Base-by-base conservation (phyloP, 1,140 invertebrate species). In the Drosophila melanica region DNA sequence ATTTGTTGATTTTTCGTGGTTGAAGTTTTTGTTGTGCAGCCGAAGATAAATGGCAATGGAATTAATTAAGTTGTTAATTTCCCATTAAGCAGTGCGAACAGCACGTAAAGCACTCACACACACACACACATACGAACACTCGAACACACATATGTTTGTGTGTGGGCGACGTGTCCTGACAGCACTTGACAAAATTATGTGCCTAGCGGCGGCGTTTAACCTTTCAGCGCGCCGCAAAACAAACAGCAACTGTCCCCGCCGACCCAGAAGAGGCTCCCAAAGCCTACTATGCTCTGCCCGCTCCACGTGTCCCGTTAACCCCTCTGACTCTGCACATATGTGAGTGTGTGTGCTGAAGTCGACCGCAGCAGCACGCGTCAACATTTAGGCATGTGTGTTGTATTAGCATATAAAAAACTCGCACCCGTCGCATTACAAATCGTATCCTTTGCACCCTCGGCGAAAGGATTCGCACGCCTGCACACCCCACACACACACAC, bases 21-120 rank as follows among this genome's bases (percentile, higher is more conserved):
- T 75, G 79, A 72, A 81, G 67, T 75, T 89, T 70, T 50, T 53
- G 59, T 54, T 30, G 66, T 37, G 75, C 51, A 55, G 51, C 62
- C 81, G 70, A 90, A 90, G 85, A 90, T 90, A 85, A 90, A 90
- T 90, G 85, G 85, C 85, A 90, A 76, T 72, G 78, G 69, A 85
- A 90, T 90, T 90, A 90, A 90, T 90, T 90, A 90, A 90, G 85
- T 90, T 90, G 85, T 90, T 90, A 90, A 90, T 90, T 90, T 85
- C 78, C 86, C 86, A 90, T 90, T 90, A 90, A 75, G 76, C 82
- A 89, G 68, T 62, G 54, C 62, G 58, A 68, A 41, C 51, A 69
- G 63, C 79, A 89, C 73, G 73, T 89, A 84, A 75, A 60, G 50
- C 45, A 70, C 76, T 68, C 63, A 77, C 57, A 80, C 65, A 33